Evolutionary conservation across 2,113 vertebrate species (phyloP).

Genomic region (Serranochromis macrocephalus): DNA sequence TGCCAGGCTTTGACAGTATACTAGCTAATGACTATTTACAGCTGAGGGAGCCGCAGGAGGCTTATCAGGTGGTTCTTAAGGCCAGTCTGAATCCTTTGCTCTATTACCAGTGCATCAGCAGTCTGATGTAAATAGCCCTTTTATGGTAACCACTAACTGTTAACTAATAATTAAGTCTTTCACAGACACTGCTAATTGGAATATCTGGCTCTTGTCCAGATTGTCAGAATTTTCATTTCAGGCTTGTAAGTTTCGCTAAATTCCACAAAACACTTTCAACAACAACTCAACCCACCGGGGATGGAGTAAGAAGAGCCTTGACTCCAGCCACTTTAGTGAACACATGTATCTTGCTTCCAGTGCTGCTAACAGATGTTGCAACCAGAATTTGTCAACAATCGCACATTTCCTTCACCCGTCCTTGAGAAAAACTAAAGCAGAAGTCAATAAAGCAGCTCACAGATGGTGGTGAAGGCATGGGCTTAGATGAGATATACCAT

Average conservation of each 20-base stretch:
- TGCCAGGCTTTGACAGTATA: not conserved
- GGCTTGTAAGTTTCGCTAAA: not conserved
- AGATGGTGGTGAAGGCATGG: slow-evolving; percentile 61
- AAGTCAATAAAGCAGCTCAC: slow-evolving; percentile 47
- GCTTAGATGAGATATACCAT: slow-evolving; percentile 48
- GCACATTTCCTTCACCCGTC: slow-evolving; percentile 32
- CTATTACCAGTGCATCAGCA: not conserved
- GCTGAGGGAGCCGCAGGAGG: not conserved
- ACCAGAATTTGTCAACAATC: slow-evolving; percentile 19
- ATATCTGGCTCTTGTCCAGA: not conserved
- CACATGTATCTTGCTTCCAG: not conserved
- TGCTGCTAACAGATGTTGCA: slow-evolving; percentile 47
- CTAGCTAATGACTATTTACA: slow-evolving; percentile 50
- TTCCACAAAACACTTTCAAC: not conserved
- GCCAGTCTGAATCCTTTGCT: not conserved
- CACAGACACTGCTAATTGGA: not conserved
- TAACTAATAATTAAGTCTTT: not conserved
- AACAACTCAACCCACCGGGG: not conserved
- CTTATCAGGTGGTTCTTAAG: not conserved
- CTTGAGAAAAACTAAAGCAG: not conserved
- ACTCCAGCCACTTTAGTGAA: not conserved
- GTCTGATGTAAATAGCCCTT: not conserved
- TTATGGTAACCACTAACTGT: not conserved
- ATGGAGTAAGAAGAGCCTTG: not conserved
- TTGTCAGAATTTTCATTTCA: not conserved